Base-by-base conservation (phyloP, 2,113 vertebrate genomes). In the Pseudopodoces humilis region DNA sequence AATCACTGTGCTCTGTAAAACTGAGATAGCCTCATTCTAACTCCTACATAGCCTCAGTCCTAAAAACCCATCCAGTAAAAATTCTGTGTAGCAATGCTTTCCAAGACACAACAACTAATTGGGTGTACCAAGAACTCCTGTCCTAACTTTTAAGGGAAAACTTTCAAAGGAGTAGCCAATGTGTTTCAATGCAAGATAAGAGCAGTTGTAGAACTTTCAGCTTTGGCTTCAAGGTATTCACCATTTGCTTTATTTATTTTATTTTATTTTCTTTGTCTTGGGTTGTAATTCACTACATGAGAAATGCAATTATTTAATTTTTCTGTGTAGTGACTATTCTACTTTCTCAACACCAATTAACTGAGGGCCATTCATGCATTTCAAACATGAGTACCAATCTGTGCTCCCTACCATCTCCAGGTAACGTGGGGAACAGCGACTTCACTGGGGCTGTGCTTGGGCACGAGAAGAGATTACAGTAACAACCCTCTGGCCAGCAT, bases 121-220 rank as follows among this genome's bases (percentile, higher is more conserved):
- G 13, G 18, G 25, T n/a, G 44, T 71, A 86, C 28, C 50, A 56
- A 69, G 23, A 82, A 11, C 60, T 83, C 68, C 67, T n/a, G 56
- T 52, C 72, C 44, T 63, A 62, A 41, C 15, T 64, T 85, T 23
- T 58, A 69, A 49, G 60, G 44, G 47, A 74, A 86, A 43, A 63
- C 60, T 81, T 96, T 79, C 63, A 80, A 33, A 91, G 76, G 47
- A 64, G 39, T 67, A 92, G 83, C 53, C 56, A 65, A n/a, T 55
- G 55, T 89, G 63, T 83, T 75, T 65, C 47, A 39, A 16, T 35
- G 56, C 47, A 68, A 74, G 25, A 4, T 30, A 59, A 56, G 1
- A 70, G 52, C 12, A 53, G 24, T 2, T 72, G 58, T 31, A 50
- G 25, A 59, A 17, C 6, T 72, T 92, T 50, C 53, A 59, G n/a